These are phyloP conservation scores for Entomobrya proxima DNA, from an alignment of 2,888 invertebrate species.

Conservation along the genomic window DNA sequence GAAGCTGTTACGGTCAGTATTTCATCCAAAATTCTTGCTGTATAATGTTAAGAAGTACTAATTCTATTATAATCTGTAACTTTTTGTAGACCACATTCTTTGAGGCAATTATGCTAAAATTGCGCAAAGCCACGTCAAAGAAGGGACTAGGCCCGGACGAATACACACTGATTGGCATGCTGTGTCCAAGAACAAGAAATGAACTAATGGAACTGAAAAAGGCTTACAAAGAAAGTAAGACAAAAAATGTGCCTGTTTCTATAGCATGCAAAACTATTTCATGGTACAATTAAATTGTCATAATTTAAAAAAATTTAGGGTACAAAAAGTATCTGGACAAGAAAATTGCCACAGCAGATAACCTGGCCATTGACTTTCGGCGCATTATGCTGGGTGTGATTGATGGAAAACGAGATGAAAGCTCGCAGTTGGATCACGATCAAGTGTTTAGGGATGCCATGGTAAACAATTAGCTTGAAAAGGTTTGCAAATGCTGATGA, in stretches of 20 bases:
- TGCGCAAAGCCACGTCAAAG: background rate
- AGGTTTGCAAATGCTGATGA: background rate
- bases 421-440: slow-evolving; percentile 77
- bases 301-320: slow-evolving; percentile 72
- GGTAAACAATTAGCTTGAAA: slow-evolving; percentile 69
- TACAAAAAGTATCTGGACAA: slow-evolving; percentile 77
- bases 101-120: background rate
- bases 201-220: slow-evolving; percentile 76
- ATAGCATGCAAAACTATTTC: background rate
- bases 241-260: background rate
- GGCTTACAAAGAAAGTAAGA: slow-evolving; percentile 74
- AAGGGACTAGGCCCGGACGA: slow-evolving; percentile 78
- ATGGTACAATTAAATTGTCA: too few species aligned
- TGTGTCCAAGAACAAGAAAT: slow-evolving; percentile 77
- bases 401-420: slow-evolving; percentile 78
- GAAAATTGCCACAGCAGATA: slow-evolving; percentile 77
- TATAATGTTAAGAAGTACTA: background rate
- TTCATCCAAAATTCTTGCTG: background rate
- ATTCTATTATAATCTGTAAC: background rate
- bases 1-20: slow-evolving; percentile 78
- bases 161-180: slow-evolving; percentile 78
- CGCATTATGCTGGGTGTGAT: slow-evolving; percentile 78
- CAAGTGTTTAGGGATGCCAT: slow-evolving; percentile 79
- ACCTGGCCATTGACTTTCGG: slow-evolving; percentile 79
- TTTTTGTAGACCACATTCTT: background rate